phyloP scores from a whole-genome alignment of 2,797 vertebrate genomes.

The Rousettus madagascariensis region DNA sequence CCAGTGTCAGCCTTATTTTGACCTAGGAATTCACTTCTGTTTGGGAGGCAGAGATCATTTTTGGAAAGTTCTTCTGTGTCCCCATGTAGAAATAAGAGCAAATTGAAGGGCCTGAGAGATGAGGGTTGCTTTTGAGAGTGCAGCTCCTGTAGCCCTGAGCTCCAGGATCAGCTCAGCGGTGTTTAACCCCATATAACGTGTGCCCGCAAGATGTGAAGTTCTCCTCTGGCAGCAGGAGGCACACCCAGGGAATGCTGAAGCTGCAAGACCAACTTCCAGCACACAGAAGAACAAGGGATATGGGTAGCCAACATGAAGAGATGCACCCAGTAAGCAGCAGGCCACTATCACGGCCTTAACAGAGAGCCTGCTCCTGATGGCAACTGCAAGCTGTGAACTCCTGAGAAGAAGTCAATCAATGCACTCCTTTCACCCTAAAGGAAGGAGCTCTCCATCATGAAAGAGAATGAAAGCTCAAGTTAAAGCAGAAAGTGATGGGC shows the following conservation, averaged over 20 bases:
- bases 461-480: conserved; percentile 97
- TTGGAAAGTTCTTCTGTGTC: not conserved
- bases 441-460: conserved; percentile 94
- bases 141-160: conserved; percentile 62
- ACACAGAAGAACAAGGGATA: conserved; percentile 91
- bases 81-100: not conserved
- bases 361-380: conserved; percentile 88
- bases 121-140: conserved; percentile 72
- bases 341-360: conserved; percentile 71
- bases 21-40: not conserved
- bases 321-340: conserved; percentile 69
- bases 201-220: conserved; percentile 83
- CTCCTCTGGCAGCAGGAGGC: conserved; percentile 74
- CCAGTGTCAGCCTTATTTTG: not conserved
- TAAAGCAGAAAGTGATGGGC: conserved; percentile 95
- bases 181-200: conserved; percentile 85
- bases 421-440: conserved; percentile 93
- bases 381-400: conserved; percentile 76
- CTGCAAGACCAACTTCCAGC: conserved; percentile 82
- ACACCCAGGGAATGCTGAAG: conserved; percentile 68
- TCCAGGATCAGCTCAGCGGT: conserved; percentile 83
- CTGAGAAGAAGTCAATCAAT: conserved; percentile 91
- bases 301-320: conserved; percentile 85
- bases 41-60: not conserved
- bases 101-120: conserved; percentile 2